A percentile compares a stretch with the other conserved stretches of the same genome.
Evolutionary conservation across 2,888 invertebrate species (phyloP).

Genomic region (Apeira syringaria): DNA sequence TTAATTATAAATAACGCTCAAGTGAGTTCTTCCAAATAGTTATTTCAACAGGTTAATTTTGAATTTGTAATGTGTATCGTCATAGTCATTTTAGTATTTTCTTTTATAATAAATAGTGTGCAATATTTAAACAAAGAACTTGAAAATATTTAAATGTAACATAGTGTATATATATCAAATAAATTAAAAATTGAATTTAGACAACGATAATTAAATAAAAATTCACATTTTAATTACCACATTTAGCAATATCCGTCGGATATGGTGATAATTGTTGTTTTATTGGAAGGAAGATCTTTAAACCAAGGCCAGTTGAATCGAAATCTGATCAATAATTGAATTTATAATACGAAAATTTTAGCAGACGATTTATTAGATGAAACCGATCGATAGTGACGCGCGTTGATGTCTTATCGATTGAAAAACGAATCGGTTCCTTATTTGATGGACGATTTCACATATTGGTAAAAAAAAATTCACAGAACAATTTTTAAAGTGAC

Average conservation of each 20-base stretch:
- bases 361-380: conserved; percentile 4
- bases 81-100: conserved; percentile 2
- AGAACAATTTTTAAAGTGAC: too few species aligned
- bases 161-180: conserved; percentile 6
- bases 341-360: conserved; percentile 39
- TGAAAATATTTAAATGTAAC: conserved; percentile 21
- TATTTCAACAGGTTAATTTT: conserved; percentile 7
- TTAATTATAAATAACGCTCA: conserved; percentile 38
- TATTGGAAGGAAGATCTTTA: conserved; percentile 36
- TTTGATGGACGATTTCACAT: too few species aligned
- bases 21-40: conserved; percentile 38
- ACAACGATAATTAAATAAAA: background rate
- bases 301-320: conserved; percentile 37
- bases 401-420: conserved; percentile 18
- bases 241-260: conserved; percentile 35
- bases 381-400: conserved; percentile 4
- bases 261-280: conserved; percentile 38
- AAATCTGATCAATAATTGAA: conserved; percentile 35
- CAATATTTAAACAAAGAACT: conserved; percentile 42
- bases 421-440: conserved; percentile 3
- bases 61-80: conserved; percentile 4
- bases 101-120: conserved; percentile 31
- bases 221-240: conserved; percentile 2
- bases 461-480: too few species aligned
- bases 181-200: too few species aligned